Conservation (phyloP, 1,140 invertebrate species). For the Bilobella aurantiaca region DNA sequence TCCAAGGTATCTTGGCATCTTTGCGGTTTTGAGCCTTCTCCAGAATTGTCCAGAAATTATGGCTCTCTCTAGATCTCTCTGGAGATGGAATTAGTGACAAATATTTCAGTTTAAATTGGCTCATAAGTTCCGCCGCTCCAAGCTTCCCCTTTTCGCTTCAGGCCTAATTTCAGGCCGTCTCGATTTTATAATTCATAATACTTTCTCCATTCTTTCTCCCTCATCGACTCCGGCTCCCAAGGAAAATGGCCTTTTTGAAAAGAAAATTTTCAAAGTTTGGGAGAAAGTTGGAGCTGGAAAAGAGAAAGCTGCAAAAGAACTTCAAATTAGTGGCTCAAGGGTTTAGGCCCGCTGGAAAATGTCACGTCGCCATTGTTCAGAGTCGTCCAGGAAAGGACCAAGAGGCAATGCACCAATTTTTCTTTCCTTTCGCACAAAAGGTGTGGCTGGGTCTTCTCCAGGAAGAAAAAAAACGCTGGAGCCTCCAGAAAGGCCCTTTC, state of each 20-base stretch:
- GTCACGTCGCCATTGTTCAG: not conserved
- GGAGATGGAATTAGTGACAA: conserved; percentile 1
- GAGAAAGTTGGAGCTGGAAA: not conserved
- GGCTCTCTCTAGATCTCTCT: not conserved
- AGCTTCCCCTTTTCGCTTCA: not conserved
- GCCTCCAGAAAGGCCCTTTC: too few relatives aligned
- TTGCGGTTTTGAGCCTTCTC: not conserved
- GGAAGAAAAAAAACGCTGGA: too few relatives aligned
- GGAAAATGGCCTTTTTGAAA: too few relatives aligned
- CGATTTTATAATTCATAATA: not conserved
- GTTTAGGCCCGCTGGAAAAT: not conserved
- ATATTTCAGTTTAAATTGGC: conserved; percentile 6
- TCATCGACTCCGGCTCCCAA: too few relatives aligned
- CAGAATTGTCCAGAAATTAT: not conserved
- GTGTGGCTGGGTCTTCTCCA: too few relatives aligned
- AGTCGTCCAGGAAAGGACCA: too few relatives aligned
- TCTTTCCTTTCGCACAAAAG: too few relatives aligned
- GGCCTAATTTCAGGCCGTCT: not conserved
- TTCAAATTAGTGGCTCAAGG: not conserved
- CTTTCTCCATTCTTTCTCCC: not conserved
- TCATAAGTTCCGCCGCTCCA: not conserved
- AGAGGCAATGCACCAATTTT: too few relatives aligned
- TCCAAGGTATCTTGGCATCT: conserved; percentile 5
- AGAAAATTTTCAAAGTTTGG: too few relatives aligned
- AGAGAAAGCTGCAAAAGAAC: not conserved